Percentiles rank a stretch among this genome's conserved stretches.
These are phyloP conservation scores for Aleadryas rufinucha DNA, from an alignment of 2,113 vertebrate species.

Conservation along the genomic window DNA sequence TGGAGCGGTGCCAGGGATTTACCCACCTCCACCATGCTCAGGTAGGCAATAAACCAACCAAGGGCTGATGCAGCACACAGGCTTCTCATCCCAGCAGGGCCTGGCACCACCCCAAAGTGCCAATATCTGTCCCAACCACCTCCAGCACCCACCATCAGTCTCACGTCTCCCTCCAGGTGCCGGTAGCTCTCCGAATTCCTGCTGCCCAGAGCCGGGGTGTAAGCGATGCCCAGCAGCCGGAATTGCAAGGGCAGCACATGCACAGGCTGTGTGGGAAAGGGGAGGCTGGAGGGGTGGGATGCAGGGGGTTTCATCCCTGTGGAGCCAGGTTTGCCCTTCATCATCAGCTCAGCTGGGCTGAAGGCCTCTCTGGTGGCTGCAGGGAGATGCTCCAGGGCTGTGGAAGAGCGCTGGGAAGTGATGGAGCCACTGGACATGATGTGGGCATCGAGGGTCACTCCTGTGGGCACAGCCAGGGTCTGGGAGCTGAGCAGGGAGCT, in stretches of 20 bases:
- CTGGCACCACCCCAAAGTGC: neutral
- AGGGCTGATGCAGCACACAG: neutral
- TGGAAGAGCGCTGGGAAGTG: neutral
- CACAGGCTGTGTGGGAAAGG: neutral
- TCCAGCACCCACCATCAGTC: neutral
- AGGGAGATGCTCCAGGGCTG: neutral
- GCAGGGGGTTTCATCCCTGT: rapidly evolving
- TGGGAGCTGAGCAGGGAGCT: neutral
- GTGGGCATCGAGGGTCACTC: neutral
- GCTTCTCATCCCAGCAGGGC: neutral
- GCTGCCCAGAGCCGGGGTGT: neutral
- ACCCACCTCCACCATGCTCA: rapidly evolving
- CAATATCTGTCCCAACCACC: rapidly evolving
- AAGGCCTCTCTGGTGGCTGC: neutral
- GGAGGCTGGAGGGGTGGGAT: neutral
- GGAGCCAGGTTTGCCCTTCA: rapidly evolving
- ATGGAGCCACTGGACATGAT: rapidly evolving
- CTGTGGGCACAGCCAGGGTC: neutral
- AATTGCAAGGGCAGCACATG: neutral
- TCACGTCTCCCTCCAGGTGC: neutral
- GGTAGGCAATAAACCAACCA: neutral
- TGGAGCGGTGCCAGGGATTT: neutral
- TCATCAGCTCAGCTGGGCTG: neutral
- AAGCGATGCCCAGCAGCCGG: neutral
- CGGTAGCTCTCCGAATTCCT: neutral